A percentile compares a stretch with the other conserved stretches of the same genome.
These are phyloP conservation scores for Lerista edwardsae DNA, from an alignment of 2,797 vertebrate genomes.

Conservation along the genomic window DNA sequence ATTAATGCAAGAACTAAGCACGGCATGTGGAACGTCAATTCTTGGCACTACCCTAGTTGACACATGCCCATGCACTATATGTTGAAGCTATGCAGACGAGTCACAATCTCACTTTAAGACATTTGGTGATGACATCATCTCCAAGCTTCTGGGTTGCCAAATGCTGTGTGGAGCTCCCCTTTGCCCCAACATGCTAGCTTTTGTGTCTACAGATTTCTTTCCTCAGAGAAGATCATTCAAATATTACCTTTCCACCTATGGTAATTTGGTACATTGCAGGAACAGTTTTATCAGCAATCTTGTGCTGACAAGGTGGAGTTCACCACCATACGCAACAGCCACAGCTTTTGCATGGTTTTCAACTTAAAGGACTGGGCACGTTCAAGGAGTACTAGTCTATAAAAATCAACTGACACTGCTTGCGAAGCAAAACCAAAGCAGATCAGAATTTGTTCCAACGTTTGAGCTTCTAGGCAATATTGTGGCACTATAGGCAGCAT, in stretches of 20 bases:
- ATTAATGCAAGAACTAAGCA: too few relatives aligned
- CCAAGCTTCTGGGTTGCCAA: too few relatives aligned
- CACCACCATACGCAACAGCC: background rate
- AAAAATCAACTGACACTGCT: accelerated
- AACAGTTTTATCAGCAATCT: background rate
- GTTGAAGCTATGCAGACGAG: too few relatives aligned
- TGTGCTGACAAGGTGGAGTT: background rate
- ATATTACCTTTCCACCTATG: background rate
- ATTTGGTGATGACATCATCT: too few relatives aligned
- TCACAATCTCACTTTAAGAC: too few relatives aligned
- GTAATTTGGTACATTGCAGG: too few relatives aligned
- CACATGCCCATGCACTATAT: too few relatives aligned
- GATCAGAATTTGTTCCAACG: constrained; percentile 9
- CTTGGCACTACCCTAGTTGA: too few relatives aligned
- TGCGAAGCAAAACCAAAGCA: background rate
- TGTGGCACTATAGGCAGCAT: constrained; percentile 37
- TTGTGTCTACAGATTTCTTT: background rate
- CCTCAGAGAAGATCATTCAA: background rate
- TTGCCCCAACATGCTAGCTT: background rate
- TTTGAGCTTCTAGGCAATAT: background rate
- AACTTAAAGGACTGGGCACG: background rate
- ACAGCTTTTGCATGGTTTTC: too few relatives aligned
- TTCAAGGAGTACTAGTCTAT: background rate
- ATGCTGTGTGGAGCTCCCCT: too few relatives aligned
- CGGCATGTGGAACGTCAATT: too few relatives aligned